phyloP scores from a whole-genome alignment of 1,140 invertebrate genomes.

The Melanaphis sacchari region DNA sequence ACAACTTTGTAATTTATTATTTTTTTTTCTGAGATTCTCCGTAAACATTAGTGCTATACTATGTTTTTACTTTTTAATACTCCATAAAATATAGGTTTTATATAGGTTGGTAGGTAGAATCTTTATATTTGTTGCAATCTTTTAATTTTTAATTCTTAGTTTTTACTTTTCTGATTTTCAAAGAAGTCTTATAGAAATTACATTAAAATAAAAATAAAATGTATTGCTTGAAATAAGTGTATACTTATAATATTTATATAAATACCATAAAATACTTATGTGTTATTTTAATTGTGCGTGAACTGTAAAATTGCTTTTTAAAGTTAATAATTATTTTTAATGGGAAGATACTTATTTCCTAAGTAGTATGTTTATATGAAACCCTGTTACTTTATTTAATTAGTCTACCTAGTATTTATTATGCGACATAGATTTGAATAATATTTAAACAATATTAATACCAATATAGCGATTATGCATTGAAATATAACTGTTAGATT shows the following conservation, averaged over 20 bases:
- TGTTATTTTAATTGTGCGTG: neutral
- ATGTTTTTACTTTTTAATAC: neutral
- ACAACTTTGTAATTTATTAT: neutral
- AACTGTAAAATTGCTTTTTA: neutral
- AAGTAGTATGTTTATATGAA: neutral
- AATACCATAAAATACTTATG: neutral
- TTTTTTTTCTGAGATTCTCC: neutral
- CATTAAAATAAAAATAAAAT: constrained; percentile 1
- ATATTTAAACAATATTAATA: neutral
- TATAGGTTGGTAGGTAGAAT: neutral
- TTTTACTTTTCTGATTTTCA: neutral
- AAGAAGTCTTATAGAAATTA: neutral
- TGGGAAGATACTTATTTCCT: neutral
- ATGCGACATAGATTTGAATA: neutral
- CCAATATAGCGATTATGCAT: too few species aligned
- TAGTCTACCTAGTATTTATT: neutral
- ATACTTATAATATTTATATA: neutral
- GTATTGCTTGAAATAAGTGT: neutral
- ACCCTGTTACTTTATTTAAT: neutral
- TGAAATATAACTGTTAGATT: too few species aligned
- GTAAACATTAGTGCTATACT: neutral
- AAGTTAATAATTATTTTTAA: neutral
- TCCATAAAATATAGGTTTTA: too few species aligned
- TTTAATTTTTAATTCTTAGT: neutral
- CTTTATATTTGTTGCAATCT: neutral